Percentiles rank a stretch among this genome's conserved stretches.
These are phyloP conservation scores for Cherax quadricarinatus DNA, from an alignment of 1,140 invertebrate species.

Conservation along the genomic window DNA sequence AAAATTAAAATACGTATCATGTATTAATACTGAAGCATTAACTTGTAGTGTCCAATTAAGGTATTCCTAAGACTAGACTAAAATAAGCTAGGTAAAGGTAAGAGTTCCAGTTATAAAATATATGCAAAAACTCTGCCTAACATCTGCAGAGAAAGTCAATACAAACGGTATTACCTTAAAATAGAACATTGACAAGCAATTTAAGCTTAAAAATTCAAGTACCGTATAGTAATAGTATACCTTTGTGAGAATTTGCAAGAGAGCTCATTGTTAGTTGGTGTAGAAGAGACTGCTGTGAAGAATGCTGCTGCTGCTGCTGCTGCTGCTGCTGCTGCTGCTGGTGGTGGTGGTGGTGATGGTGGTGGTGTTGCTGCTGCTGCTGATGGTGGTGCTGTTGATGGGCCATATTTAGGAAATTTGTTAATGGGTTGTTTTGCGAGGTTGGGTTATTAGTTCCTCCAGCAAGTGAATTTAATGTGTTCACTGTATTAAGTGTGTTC, in stretches of 20 bases:
- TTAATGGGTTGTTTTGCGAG: slow-evolving; percentile 72
- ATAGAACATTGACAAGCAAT: too few species aligned
- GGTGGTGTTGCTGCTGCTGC: slow-evolving; percentile 65
- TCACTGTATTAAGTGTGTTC: slow-evolving; percentile 72
- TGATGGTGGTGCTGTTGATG: slow-evolving; percentile 69
- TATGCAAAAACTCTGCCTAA: too few species aligned
- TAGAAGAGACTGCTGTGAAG: slow-evolving; percentile 66
- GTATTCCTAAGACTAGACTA: too few species aligned
- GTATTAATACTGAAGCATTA: too few species aligned
- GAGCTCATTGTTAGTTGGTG: slow-evolving; percentile 71
- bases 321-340: slow-evolving; percentile 66
- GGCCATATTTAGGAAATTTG: slow-evolving; percentile 69
- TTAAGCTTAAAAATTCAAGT: too few species aligned
- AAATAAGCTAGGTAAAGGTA: too few species aligned
- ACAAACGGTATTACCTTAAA: too few species aligned
- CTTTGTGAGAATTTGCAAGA: slow-evolving; percentile 71
- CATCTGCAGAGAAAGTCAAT: too few species aligned
- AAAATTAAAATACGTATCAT: too few species aligned
- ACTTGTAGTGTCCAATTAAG: too few species aligned
- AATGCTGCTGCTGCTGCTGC: slow-evolving; percentile 69
- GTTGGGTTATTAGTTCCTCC: slow-evolving; percentile 64
- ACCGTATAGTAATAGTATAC: slow-evolving; percentile 52
- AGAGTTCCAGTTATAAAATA: too few species aligned
- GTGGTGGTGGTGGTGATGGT: slow-evolving; percentile 56
- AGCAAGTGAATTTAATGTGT: slow-evolving; percentile 65